Evolutionary conservation across 1,140 invertebrate genomes (phyloP).

Genomic region (Atta texana): DNA sequence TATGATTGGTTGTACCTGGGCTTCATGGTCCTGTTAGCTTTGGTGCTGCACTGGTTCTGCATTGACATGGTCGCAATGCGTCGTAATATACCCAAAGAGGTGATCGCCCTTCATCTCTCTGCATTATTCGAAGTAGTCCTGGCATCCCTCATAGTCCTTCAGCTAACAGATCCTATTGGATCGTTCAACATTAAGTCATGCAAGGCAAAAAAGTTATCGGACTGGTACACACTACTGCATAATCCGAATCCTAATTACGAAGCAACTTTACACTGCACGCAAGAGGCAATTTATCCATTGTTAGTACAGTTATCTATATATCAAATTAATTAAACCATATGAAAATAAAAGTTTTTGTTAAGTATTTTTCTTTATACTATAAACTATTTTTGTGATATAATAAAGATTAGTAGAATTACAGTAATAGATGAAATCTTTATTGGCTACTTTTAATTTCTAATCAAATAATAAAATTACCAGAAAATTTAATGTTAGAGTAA

Average conservation of each 20-base stretch:
- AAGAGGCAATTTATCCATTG: constrained; percentile 98
- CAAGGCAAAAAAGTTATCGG: constrained; percentile 91
- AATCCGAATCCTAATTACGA: constrained; percentile 98
- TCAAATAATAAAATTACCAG: neutral
- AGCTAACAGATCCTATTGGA: constrained; percentile 93
- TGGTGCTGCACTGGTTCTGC: constrained; percentile 96
- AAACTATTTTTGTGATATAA: neutral
- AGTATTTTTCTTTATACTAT: neutral
- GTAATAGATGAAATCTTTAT: neutral
- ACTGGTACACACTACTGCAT: constrained; percentile 98
- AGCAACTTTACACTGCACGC: constrained; percentile 95
- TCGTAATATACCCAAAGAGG: constrained; percentile 91
- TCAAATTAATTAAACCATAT: neutral
- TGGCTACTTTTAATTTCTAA: neutral
- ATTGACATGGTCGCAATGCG: constrained; percentile 94
- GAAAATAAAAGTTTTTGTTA: neutral
- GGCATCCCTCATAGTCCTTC: constrained; percentile 91
- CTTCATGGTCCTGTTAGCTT: constrained; percentile 95
- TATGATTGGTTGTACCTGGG: constrained; percentile 98
- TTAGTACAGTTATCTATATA: constrained; percentile 87
- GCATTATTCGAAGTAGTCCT: constrained; percentile 93
- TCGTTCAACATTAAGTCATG: constrained; percentile 92
- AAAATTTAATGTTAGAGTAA: neutral
- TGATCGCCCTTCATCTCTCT: constrained; percentile 91
- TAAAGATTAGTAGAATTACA: neutral